Evolutionary conservation across 2,797 vertebrate genomes (phyloP).

Genomic region (Sebastes jordani): DNA sequence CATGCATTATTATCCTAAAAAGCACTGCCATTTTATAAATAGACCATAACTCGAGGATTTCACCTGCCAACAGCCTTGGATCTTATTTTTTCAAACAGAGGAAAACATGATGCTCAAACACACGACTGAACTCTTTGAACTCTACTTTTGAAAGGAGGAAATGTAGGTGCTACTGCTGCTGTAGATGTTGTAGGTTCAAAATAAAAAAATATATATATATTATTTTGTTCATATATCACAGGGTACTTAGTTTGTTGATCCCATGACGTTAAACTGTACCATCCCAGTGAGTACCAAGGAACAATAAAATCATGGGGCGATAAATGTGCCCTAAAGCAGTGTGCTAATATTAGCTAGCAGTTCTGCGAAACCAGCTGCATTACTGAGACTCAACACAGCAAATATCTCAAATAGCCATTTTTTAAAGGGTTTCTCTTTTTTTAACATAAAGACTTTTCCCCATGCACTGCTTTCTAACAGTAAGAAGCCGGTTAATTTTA

Average conservation of each 20-base stretch:
- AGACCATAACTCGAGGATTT: slow-evolving; percentile 4
- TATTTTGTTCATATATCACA: neutral
- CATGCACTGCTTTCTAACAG: neutral
- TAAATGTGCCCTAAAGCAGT: neutral
- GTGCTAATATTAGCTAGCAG: neutral
- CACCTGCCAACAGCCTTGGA: neutral
- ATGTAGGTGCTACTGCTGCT: neutral
- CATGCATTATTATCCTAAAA: slow-evolving; percentile 26
- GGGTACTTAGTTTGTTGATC: neutral
- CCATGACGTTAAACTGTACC: neutral
- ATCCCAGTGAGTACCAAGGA: neutral
- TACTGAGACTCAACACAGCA: neutral
- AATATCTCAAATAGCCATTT: neutral
- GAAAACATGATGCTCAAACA: slow-evolving; percentile 15
- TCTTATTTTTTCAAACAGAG: neutral
- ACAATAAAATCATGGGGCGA: neutral
- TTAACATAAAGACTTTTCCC: neutral
- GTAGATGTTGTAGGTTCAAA: neutral
- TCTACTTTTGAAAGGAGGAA: neutral
- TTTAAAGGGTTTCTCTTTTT: neutral
- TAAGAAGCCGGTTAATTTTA: neutral
- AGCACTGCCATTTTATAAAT: slow-evolving; percentile 30
- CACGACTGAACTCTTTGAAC: slow-evolving; percentile 2
- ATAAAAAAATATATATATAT: neutral
- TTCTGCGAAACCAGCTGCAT: neutral